Percentiles rank a stretch among this genome's conserved stretches.
These are phyloP conservation scores for Dromas ardeola DNA, from an alignment of 2,113 vertebrate species.

Conservation along the genomic window DNA sequence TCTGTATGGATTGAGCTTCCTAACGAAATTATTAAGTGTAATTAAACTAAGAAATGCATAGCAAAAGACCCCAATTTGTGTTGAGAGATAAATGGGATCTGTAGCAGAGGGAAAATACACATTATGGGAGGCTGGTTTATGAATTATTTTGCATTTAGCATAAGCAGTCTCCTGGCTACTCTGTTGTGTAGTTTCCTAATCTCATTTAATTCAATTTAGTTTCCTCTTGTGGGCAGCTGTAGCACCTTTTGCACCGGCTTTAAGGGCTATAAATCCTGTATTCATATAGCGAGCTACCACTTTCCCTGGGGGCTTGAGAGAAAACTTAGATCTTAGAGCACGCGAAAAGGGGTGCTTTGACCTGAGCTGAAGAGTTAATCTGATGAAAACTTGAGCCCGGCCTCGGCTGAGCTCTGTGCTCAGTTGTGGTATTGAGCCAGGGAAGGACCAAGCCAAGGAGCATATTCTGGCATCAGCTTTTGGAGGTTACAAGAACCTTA, in stretches of 20 bases:
- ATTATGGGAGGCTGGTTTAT: not conserved
- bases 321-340: not conserved
- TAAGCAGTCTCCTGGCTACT: not conserved
- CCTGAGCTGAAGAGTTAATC: constrained; percentile 42
- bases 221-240: not conserved
- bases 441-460: constrained; percentile 44
- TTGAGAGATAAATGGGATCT: not conserved
- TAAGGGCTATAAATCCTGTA: not conserved
- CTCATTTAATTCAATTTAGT: constrained; percentile 8
- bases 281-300: not conserved
- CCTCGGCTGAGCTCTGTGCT: not conserved
- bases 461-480: constrained; percentile 36
- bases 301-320: not conserved
- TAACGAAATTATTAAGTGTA: not conserved
- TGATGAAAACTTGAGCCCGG: not conserved
- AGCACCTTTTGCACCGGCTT: constrained; percentile 10
- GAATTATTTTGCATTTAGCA: not conserved
- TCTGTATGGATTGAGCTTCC: not conserved
- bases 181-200: not conserved
- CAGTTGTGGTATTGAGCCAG: not conserved
- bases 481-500: constrained; percentile 68
- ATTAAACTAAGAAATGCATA: not conserved
- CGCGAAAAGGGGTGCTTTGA: not conserved
- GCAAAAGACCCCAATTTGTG: not conserved
- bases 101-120: not conserved